Evolutionary conservation across 2,888 invertebrate species (phyloP).

Genomic region (Zygothrica quintamaculata): DNA sequence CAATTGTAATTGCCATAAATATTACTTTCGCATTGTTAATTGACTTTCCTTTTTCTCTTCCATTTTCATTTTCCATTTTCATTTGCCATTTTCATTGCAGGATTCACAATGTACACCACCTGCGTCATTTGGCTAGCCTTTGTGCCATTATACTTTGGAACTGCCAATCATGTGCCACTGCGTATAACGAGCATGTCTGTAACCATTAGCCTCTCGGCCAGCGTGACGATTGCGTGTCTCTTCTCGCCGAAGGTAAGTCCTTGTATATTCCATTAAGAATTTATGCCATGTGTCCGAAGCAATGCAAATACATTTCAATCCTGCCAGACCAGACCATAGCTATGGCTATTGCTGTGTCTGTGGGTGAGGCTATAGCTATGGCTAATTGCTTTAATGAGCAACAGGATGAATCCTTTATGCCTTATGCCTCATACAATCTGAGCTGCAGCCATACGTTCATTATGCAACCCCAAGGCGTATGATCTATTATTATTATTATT

Average conservation of each 20-base stretch:
- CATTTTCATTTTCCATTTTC: too few species aligned
- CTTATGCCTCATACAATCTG: neutral
- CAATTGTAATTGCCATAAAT: too few species aligned
- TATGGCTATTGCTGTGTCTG: too few species aligned
- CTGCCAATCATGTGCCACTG: constrained; percentile 95
- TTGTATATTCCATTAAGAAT: constrained; percentile 3
- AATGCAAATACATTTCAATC: too few species aligned
- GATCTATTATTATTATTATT: constrained; percentile 4
- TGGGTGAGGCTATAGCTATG: too few species aligned
- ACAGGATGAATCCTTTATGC: too few species aligned
- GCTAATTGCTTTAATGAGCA: too few species aligned
- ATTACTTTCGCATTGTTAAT: too few species aligned
- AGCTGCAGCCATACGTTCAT: constrained; percentile 11
- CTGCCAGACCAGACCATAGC: too few species aligned
- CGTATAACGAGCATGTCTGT: constrained; percentile 98
- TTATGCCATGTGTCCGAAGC: too few species aligned
- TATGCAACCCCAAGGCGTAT: constrained; percentile 8
- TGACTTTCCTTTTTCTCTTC: too few species aligned
- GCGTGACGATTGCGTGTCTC: constrained; percentile 96
- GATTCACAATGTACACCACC: constrained; percentile 99
- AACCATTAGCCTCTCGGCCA: constrained; percentile 96
- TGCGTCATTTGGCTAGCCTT: constrained; percentile 99
- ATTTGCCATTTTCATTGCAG: too few species aligned
- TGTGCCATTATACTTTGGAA: constrained; percentile 98
- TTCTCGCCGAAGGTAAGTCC: constrained; percentile 95